Percentiles rank a stretch among this genome's conserved stretches.
phyloP scores from a whole-genome alignment of 1,140 invertebrate genomes.

The Drosophila burlai region DNA sequence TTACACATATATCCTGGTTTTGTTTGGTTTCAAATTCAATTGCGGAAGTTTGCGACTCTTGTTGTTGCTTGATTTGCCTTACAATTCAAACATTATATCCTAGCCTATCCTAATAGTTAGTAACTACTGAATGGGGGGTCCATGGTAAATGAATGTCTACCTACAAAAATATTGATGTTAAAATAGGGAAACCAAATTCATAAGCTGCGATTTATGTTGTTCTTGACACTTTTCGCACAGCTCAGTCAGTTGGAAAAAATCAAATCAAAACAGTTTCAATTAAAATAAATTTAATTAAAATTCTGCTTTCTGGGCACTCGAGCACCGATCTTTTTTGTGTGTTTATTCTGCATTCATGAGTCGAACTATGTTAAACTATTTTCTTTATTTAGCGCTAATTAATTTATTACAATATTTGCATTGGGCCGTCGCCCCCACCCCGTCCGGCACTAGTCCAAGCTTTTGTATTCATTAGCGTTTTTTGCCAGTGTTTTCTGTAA shows the following conservation, averaged over 20 bases:
- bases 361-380: constrained; percentile 59
- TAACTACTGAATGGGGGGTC: constrained; percentile 15
- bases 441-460: constrained; percentile 13
- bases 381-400: constrained; percentile 77
- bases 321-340: constrained; percentile 3
- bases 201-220: constrained; percentile 3
- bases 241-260: constrained; percentile 34
- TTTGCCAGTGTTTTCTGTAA: constrained; percentile 58
- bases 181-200: background rate
- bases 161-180: constrained; percentile 9
- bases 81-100: constrained; percentile 36
- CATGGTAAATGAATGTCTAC: constrained; percentile 15
- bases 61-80: constrained; percentile 56
- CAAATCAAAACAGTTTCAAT: constrained; percentile 76
- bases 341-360: constrained; percentile 32
- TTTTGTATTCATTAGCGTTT: constrained; percentile 51
- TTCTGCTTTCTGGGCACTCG: constrained; percentile 40
- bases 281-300: constrained; percentile 79
- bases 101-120: constrained; percentile 53
- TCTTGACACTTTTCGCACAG: constrained; percentile 12
- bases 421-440: constrained; percentile 13
- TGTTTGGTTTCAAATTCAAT: constrained; percentile 24
- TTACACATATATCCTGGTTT: constrained; percentile 28
- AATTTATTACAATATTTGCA: constrained; percentile 80
- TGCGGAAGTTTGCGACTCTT: constrained; percentile 67